A percentile compares a stretch with the other conserved stretches of the same genome.
phyloP scores from a whole-genome alignment of 2,113 vertebrate species.

The Excalfactoria chinensis region DNA sequence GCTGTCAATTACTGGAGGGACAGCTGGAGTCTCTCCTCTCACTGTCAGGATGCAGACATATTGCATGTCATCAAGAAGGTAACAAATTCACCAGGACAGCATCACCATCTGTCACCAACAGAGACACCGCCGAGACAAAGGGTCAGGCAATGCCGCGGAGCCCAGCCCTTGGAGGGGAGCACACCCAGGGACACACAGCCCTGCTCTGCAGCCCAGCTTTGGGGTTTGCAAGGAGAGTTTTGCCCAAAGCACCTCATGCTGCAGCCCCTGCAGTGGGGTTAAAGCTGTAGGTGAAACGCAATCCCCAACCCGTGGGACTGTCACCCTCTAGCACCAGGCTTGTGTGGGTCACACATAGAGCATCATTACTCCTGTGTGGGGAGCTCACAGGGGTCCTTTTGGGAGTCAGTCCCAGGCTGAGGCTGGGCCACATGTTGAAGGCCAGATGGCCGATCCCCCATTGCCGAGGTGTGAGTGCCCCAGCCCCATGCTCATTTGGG shows the following conservation, averaged over 20 bases:
- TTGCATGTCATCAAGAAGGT: constrained; percentile 90
- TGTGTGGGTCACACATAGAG: accelerated
- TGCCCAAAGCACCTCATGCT: accelerated
- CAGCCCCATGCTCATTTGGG: not conserved
- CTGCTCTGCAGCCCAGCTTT: not conserved
- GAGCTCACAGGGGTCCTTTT: not conserved
- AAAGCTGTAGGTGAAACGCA: accelerated
- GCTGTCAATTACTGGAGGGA: constrained; percentile 81
- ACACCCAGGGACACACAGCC: accelerated
- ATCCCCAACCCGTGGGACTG: not conserved
- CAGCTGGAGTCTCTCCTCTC: constrained; percentile 88
- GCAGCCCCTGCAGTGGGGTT: not conserved
- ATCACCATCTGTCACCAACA: constrained; percentile 90
- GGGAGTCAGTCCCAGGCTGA: not conserved
- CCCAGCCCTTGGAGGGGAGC: not conserved
- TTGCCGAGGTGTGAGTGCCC: constrained; percentile 67
- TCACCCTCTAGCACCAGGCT: not conserved
- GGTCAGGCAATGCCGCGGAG: constrained; percentile 71
- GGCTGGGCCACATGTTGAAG: constrained; percentile 1
- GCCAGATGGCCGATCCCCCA: constrained; percentile 59
- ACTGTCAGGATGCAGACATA: constrained; percentile 87
- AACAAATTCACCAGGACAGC: constrained; percentile 88
- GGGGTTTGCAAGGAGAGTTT: not conserved
- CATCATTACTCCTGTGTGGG: accelerated
- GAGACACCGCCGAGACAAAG: constrained; percentile 83